Evolutionary conservation across 2,888 invertebrate genomes (phyloP).

Genomic region (Ormyrus nitidulus): DNA sequence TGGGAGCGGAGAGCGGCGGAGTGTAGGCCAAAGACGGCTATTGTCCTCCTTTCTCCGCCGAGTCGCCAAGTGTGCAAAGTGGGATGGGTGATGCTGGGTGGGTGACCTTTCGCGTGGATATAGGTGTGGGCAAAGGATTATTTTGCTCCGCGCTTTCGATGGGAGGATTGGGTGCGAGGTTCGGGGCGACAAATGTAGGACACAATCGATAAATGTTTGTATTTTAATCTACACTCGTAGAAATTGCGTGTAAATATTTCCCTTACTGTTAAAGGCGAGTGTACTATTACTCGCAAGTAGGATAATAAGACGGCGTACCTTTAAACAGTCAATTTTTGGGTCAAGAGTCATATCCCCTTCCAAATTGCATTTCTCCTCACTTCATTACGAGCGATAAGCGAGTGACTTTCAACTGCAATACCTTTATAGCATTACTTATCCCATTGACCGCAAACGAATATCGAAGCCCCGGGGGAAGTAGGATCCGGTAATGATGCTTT

Average conservation of each 20-base stretch:
- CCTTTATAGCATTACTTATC: not conserved
- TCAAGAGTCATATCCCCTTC: not conserved
- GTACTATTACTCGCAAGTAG: no score
- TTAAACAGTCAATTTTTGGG: not conserved
- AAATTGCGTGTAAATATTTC: no score
- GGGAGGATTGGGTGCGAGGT: not conserved
- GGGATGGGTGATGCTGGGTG: slow-evolving; percentile 1
- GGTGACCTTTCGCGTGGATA: slow-evolving; percentile 1
- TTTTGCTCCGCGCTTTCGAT: not conserved
- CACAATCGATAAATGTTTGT: no score
- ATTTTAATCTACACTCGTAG: no score
- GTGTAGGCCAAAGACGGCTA: slow-evolving; percentile 38
- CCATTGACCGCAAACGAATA: not conserved
- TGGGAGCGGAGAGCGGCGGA: not conserved
- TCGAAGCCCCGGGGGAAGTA: not conserved
- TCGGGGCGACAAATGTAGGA: not conserved
- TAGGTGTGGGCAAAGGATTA: not conserved
- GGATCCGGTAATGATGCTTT: slow-evolving; percentile 6
- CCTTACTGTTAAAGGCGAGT: no score
- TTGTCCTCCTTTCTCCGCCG: slow-evolving; percentile 37
- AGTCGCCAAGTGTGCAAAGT: slow-evolving; percentile 2
- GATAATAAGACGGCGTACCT: not conserved
- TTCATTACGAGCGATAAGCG: not conserved
- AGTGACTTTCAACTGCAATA: not conserved
- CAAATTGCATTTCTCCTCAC: not conserved